phyloP scores from a whole-genome alignment of 2,113 vertebrate species.

The Morone saxatilis region DNA sequence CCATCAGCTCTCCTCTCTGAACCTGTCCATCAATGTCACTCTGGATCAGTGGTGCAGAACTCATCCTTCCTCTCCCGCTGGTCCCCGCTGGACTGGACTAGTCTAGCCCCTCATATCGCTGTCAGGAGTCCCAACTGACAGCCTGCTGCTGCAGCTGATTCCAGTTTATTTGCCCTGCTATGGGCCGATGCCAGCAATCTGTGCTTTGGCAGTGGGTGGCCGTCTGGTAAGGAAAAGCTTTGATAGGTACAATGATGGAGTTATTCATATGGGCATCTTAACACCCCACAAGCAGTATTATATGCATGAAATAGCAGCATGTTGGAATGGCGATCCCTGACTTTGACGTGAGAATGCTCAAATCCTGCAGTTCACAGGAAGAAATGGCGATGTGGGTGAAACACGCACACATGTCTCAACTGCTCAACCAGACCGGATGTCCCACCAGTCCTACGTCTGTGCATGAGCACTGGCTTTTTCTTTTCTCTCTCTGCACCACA shows the following conservation, averaged over 20 bases:
- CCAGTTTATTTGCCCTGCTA: constrained; percentile 72
- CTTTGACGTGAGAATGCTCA: constrained; percentile 65
- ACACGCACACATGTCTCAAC: constrained; percentile 66
- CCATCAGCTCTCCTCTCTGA: constrained; percentile 83
- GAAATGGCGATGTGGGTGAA: constrained; percentile 52
- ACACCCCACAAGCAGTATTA: constrained; percentile 58
- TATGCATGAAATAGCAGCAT: constrained; percentile 57
- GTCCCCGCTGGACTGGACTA: constrained; percentile 74
- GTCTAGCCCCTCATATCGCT: constrained; percentile 79
- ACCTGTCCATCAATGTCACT: constrained; percentile 86
- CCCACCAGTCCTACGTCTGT: constrained; percentile 61
- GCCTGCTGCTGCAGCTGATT: constrained; percentile 79
- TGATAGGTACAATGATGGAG: constrained; percentile 72
- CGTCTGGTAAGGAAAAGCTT: constrained; percentile 60
- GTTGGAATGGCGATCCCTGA: constrained; percentile 56
- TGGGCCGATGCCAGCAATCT: constrained; percentile 76
- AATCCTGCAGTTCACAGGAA: constrained; percentile 66
- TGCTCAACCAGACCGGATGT: constrained; percentile 66
- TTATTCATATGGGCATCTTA: constrained; percentile 69
- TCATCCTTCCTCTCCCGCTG: constrained; percentile 80
- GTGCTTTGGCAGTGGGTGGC: constrained; percentile 72
- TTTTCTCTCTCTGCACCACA: constrained; percentile 69
- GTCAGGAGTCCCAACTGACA: constrained; percentile 77
- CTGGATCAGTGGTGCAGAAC: constrained; percentile 85
- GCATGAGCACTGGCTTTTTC: constrained; percentile 52